Base-by-base conservation (phyloP, 2,888 invertebrate species). In the Brachypalpus laphriformis region DNA sequence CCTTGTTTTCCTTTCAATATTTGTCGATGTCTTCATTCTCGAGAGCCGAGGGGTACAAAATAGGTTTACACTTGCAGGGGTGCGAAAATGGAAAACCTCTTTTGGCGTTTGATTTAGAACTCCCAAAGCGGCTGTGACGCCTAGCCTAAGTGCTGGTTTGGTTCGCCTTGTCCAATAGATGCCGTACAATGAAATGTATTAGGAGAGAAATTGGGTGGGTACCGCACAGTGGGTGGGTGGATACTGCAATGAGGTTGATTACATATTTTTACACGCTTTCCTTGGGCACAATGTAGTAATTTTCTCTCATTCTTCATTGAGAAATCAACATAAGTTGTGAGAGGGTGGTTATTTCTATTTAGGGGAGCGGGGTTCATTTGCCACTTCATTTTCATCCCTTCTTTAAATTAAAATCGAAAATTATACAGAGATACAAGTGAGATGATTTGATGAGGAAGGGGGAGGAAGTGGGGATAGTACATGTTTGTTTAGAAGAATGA, bases 101-200 rank as follows among this genome's bases (percentile, higher is more conserved):
- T 54, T 83, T 72, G 78, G 72, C 78, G 59, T 72, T 83, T 83
- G 78, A 83, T 83, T 83, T 83, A 63, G 76, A 68, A 78, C 34
- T 74, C 72, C 68, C 68, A 40, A 61, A 74, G 40, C 80, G 59
- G n/a, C 68, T 68, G 56, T 68, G 68, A 83, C 74, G 74, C 40
- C 54, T 66, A 72, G 66, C 25, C 47, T 68, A 78, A 68, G 61
- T 74, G 56, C 66, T 61, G 54, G 66, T 61, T 72, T 37, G n/a
- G 18, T 22, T 40, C 14, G 47, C 25, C n/a, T 72, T 61, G 61
- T 72, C 59, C 54, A 18, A 68, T 42, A 56, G 59, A 57, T 68
- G 45, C 47, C 54, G 22, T 56, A 72, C 77, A 72, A 71, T 72
- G 40, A 61, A 66, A 66, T 74, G 59, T 37, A 61, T 74, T 61